These are phyloP conservation scores for Myzus persicae DNA, from an alignment of 1,140 invertebrate species.

Conservation along the genomic window DNA sequence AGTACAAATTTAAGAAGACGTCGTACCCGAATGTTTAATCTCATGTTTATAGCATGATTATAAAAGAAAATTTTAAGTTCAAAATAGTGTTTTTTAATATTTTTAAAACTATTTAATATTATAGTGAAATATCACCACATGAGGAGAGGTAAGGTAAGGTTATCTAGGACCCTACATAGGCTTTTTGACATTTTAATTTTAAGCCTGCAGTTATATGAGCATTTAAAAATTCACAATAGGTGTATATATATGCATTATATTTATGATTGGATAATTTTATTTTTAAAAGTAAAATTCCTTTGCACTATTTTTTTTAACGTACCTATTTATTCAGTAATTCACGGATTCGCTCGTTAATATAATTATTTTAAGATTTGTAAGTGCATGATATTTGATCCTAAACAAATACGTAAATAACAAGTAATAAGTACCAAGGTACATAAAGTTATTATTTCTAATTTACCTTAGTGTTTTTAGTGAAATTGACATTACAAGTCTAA, in stretches of 20 bases:
- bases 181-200: neutral
- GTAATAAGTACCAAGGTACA: too few relatives aligned
- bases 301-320: neutral
- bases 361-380: neutral
- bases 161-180: neutral
- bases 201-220: neutral
- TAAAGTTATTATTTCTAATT: neutral
- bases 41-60: neutral
- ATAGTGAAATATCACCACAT: neutral
- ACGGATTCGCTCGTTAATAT: neutral
- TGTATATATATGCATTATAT: neutral
- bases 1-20: neutral
- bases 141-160: too few relatives aligned
- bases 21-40: neutral
- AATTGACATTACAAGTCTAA: neutral
- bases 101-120: neutral
- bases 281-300: neutral
- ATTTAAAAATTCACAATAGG: neutral
- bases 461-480: neutral
- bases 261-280: neutral
- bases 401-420: neutral
- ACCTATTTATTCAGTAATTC: neutral
- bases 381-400: neutral
- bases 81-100: neutral
- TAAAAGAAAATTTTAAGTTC: neutral